Evolutionary conservation across 1,140 invertebrate genomes (phyloP).

Genomic region (Mactra quadrangularis): DNA sequence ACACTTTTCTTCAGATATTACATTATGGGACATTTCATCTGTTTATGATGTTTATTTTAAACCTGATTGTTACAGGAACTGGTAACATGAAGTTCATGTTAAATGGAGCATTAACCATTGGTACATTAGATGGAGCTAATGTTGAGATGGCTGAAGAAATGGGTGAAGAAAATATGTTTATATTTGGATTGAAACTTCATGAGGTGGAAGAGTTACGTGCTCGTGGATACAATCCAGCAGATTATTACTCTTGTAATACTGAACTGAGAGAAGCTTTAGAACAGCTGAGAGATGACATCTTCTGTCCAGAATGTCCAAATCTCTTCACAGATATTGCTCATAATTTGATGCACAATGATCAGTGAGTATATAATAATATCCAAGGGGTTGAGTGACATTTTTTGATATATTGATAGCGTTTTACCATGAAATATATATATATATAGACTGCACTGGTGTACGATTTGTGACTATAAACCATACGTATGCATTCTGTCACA

Average conservation of each 20-base stretch:
- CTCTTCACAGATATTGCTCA: slow-evolving; percentile 95
- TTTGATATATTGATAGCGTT: too few relatives aligned
- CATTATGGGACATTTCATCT: too few relatives aligned
- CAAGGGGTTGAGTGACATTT: too few relatives aligned
- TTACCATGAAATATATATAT: too few relatives aligned
- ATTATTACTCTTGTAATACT: slow-evolving; percentile 93
- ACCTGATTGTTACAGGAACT: slow-evolving; percentile 85
- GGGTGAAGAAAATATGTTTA: slow-evolving; percentile 98
- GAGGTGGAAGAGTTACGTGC: slow-evolving; percentile 92
- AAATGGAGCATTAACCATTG: slow-evolving; percentile 98
- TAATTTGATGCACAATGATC: slow-evolving; percentile 95
- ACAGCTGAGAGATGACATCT: slow-evolving; percentile 97
- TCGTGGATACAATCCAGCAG: slow-evolving; percentile 93
- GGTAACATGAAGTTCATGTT: slow-evolving; percentile 97
- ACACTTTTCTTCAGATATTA: too few relatives aligned
- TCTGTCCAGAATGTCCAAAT: slow-evolving; percentile 94
- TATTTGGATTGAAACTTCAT: slow-evolving; percentile 98
- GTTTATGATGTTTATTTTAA: too few relatives aligned
- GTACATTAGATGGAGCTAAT: slow-evolving; percentile 99
- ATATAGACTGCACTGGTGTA: too few relatives aligned
- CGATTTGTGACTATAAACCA: too few relatives aligned
- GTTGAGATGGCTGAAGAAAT: slow-evolving; percentile 99
- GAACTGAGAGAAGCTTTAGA: slow-evolving; percentile 97
- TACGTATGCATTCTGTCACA: too few relatives aligned
- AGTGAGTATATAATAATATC: too few relatives aligned